These are phyloP conservation scores for Hemichromis elongatus DNA, from an alignment of 2,113 vertebrate species.

Conservation along the genomic window DNA sequence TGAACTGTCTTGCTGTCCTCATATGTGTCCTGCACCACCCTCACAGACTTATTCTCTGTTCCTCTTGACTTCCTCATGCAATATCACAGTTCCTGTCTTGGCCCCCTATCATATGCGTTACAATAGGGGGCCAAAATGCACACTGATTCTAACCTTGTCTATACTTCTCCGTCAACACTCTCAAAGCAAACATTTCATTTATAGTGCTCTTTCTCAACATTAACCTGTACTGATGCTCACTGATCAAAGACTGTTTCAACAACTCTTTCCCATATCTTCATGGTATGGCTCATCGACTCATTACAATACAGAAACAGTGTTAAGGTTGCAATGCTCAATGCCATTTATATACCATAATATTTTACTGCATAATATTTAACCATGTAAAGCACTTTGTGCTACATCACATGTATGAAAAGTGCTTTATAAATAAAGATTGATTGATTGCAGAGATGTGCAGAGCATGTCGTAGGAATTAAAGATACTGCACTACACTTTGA, in stretches of 20 bases:
- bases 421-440: too few species aligned
- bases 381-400: too few species aligned
- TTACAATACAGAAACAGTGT: too few species aligned
- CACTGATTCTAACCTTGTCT: not conserved
- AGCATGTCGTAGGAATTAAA: not conserved
- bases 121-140: too few species aligned
- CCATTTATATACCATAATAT: too few species aligned
- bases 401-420: too few species aligned
- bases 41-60: not conserved
- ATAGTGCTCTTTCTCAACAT: not conserved
- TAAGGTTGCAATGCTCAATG: not conserved
- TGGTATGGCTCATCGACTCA: too few species aligned
- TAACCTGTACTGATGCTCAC: too few species aligned
- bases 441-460: too few species aligned
- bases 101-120: not conserved
- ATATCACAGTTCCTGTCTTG: not conserved
- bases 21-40: not conserved
- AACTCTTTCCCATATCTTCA: too few species aligned
- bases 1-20: not conserved
- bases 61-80: not conserved
- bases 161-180: not conserved
- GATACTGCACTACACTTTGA: not conserved
- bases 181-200: not conserved
- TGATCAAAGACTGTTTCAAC: too few species aligned
- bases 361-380: too few species aligned